Evolutionary conservation across 2,113 vertebrate species (phyloP), one percentile per base, ranked within the genome.

Genomic region (Ptyas mucosa): DNA sequence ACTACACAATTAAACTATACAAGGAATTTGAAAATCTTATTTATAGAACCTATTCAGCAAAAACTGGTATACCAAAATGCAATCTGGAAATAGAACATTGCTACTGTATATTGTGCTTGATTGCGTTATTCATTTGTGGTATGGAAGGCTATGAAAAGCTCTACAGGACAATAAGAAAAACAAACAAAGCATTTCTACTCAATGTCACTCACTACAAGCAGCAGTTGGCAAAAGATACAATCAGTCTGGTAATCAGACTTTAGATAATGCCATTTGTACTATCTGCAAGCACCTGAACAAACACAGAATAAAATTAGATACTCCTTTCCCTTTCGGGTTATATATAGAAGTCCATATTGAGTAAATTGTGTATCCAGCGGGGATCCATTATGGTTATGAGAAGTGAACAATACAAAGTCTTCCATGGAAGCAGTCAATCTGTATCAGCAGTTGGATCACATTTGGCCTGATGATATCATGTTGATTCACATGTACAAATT

Each of bases 11-110:
- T 89, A 92, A 69, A 53, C 93, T 81, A 49, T 34, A 90, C 91
- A 88, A 21, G 51, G 75, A 75, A 86, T 93, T 92, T 64, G 88
- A 75, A 93, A 91, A 90, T 90, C 69, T 87, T 94, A 92, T 92
- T 94, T 92, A 87, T 91, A 89, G 57, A 81, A 87, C 26, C 75
- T 75, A 49, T 92, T 90, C 75, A 94, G 57, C 75, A 69, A 92
- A 61, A 90, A 51, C 21, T 58, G 21, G 21, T 55, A 81, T 81
- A 55, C 34, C 46, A 90, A 89, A 94, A 81, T 39, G 34, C 57
- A 87, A 87, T 54, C 88, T 90, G 81, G 81, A 94, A 94, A 92
- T 49, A 92, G 69, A 86, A 43, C 88, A 53, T 87, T 87, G 18
- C 23, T 39, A 52, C 88, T 90, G 75, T 46, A 89, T 81, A 64